A percentile compares a stretch with the other conserved stretches of the same genome.
phyloP scores from a whole-genome alignment of 2,113 vertebrate genomes.

The Connochaetes taurinus region DNA sequence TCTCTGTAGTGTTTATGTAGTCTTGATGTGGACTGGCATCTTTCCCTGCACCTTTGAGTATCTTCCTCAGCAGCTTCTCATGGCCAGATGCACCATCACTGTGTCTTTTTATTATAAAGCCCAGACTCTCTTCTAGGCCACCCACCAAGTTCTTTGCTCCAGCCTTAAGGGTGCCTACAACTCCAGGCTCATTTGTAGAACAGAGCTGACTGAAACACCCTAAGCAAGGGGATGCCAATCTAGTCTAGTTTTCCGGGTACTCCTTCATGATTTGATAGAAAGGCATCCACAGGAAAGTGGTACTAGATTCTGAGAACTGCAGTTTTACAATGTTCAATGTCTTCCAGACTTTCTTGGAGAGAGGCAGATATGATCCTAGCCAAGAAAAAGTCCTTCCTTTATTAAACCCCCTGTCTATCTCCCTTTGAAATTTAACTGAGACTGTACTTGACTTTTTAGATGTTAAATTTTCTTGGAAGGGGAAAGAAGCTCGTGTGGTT shows the following conservation, averaged over 20 bases:
- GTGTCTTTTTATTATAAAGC: slow-evolving; percentile 25
- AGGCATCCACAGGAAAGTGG: not conserved
- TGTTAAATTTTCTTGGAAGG: slow-evolving; percentile 20
- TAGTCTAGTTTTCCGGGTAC: not conserved
- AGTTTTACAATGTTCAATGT: not conserved
- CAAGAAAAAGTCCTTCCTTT: not conserved
- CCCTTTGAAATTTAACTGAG: not conserved
- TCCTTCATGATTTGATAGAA: not conserved
- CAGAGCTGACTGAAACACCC: not conserved
- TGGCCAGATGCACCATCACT: not conserved
- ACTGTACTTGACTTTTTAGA: not conserved
- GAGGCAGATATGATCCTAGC: not conserved
- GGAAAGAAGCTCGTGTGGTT: not conserved
- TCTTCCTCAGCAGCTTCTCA: not conserved
- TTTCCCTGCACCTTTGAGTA: slow-evolving; percentile 7
- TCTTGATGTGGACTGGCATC: slow-evolving; percentile 45
- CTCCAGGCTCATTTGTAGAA: not conserved
- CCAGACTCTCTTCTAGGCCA: slow-evolving; percentile 16
- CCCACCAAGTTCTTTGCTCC: slow-evolving; percentile 34
- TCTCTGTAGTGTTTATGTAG: not conserved
- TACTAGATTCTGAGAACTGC: not conserved
- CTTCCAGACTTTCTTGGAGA: not conserved
- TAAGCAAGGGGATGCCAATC: not conserved
- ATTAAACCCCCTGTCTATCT: not conserved
- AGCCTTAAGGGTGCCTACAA: not conserved